Base-by-base conservation (phyloP, 2,113 vertebrate genomes). In the Fulica atra region DNA sequence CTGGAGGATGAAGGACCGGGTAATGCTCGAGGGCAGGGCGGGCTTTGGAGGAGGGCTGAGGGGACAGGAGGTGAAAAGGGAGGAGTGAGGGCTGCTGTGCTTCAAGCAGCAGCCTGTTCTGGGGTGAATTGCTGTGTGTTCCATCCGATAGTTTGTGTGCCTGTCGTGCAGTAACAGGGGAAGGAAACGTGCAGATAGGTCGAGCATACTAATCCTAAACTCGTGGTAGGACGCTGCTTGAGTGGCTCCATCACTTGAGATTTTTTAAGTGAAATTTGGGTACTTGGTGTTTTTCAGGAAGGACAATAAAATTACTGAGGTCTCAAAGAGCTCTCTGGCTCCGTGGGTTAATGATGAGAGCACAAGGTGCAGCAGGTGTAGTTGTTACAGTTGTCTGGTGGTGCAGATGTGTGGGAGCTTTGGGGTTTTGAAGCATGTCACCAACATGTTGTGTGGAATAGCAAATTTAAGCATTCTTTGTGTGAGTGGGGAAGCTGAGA, bases 1-100 rank as follows among this genome's bases (percentile, higher is more conserved):
- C 97, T 99, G 99, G 99, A 98, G 99, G 96, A 99, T 99, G 99
- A 99, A 99, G 97, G 99, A 99, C 97, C 98, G 99, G 99, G 99
- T 99, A 97, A 98, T 71, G 76, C 89, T 70, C 2, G 48, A 8
- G 91, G 87, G 42, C 64, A 36, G 33, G 61, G 20, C 3, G 60
- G 56, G 66, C 16, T 78, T 44, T 69, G 76, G 33, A 33, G 69
- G 48, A 53, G 84, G 44, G 20, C 3, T 3, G 26, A 51, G 77
- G 42, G 24, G 3, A 26, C 50, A 20, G 38, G 15, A 11, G 42
- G 23, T 31, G 65, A 2, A 33, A 7, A 33, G 18, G 46, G 21
- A n/a, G 53, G 25, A 24, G 11, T 1, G 60, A 19, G 64, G n/a
- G 50, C 19, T 21, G 33, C 54, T 5, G 61, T 4, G 7, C 46